Base-by-base conservation (phyloP, 2,113 vertebrate species). In the Furnarius figulus region DNA sequence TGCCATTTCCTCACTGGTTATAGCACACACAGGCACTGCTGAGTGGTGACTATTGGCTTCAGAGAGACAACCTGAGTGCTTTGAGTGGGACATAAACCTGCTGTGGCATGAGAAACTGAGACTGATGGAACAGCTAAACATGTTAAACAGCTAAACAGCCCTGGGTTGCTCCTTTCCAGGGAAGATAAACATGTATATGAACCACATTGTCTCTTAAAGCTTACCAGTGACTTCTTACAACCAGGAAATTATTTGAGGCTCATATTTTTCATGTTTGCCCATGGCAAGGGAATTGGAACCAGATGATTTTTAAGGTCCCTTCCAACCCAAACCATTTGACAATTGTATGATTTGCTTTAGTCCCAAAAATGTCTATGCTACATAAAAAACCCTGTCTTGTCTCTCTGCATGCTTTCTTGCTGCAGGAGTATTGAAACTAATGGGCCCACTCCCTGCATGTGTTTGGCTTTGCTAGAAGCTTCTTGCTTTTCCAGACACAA, bases 11-110 rank as follows among this genome's bases (percentile, higher is more conserved):
- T 20, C 9, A 9, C 10, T 59, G 50, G 21, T 6, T 52, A 5
- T 27, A 46, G 18, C 14, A 20, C 20, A 13, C 14, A 12, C 2
- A 8, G 10, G 25, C 0, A 0, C 76, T 66, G 46, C 37, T 66
- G 35, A 55, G 12, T 49, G 27, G 39, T 7, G 14, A 7, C 8
- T 31, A 14, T 22, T 55, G 40, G 10, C 30, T 61, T 73, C 42
- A 53, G 33, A 62, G 13, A 33, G 39, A 55, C 39, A 46, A 14
- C 21, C 56, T 79, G 24, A 1, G 1, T 18, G 28, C 28, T 83
- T 68, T 35, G 55, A 23, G 10, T 50, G 24, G n/a, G 47, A 24
- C 23, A 17, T 18, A 63, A 35, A 40, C 9, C 35, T n/a, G 46
- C 55, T 31, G 14, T 33, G 67, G 28, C 28, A 12, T 2, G 33